Evolutionary conservation across 1,140 invertebrate species (phyloP).

Genomic region (honey bee (Apis mellifera)): Amel_HAv3.1 CM009931.2:9863501-9864000

Average conservation of each 20-base stretch:
- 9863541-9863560: no score
- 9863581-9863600: no score
- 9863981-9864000: conserved; percentile 21
- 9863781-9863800: not conserved
- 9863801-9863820: not conserved
- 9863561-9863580: no score
- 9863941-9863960: conserved; percentile 40
- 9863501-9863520: not conserved
- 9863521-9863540: not conserved
- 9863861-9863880: not conserved
- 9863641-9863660: no score
- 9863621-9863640: no score
- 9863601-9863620: no score
- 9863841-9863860: not conserved
- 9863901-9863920: conserved; percentile 13
- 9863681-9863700: no score
- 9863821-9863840: not conserved
- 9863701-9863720: no score
- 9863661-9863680: no score
- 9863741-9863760: no score
- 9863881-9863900: conserved; percentile 31
- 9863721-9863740: no score
- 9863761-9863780: not conserved
- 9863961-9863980: conserved; percentile 15
- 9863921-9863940: conserved; percentile 21